phyloP scores from a whole-genome alignment of 1,140 invertebrate species.

The Ceratina australensis region DNA sequence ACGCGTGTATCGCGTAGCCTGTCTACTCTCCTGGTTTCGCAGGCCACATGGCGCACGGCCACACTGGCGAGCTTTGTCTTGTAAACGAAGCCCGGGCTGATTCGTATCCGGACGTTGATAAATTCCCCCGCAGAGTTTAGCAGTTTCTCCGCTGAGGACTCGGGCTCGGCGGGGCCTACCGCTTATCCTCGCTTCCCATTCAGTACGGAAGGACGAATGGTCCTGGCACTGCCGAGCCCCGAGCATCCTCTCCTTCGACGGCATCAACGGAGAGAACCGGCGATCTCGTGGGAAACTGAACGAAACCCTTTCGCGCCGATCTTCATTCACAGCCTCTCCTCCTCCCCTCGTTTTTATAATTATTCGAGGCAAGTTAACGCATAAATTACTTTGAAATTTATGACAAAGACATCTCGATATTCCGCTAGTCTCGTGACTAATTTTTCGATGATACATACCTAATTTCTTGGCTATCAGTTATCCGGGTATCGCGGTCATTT shows the following conservation, averaged over 20 bases:
- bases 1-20: slow-evolving; percentile 43
- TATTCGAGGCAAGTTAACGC: too few relatives aligned
- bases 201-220: slow-evolving; percentile 63
- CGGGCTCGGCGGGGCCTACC: slow-evolving; percentile 13
- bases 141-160: slow-evolving; percentile 54
- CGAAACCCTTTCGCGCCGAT: slow-evolving; percentile 30
- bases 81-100: slow-evolving; percentile 79
- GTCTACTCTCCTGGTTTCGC: slow-evolving; percentile 42
- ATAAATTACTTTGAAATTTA: too few relatives aligned
- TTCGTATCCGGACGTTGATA: slow-evolving; percentile 80
- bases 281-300: slow-evolving; percentile 58
- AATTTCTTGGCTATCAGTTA: too few relatives aligned
- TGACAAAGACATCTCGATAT: too few relatives aligned
- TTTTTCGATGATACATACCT: too few relatives aligned
- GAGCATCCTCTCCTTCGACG: slow-evolving; percentile 23
- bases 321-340: slow-evolving; percentile 52
- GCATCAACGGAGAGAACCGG: slow-evolving; percentile 32
- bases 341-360: slow-evolving; percentile 8
- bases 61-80: slow-evolving; percentile 78
- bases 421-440: too few relatives aligned
- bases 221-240: slow-evolving; percentile 52
- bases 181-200: slow-evolving; percentile 61
- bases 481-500: too few relatives aligned
- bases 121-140: slow-evolving; percentile 72
- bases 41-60: slow-evolving; percentile 46